These are phyloP conservation scores for Salpingus planirostris DNA, from an alignment of 2,888 invertebrate species.

Conservation along the genomic window DNA sequence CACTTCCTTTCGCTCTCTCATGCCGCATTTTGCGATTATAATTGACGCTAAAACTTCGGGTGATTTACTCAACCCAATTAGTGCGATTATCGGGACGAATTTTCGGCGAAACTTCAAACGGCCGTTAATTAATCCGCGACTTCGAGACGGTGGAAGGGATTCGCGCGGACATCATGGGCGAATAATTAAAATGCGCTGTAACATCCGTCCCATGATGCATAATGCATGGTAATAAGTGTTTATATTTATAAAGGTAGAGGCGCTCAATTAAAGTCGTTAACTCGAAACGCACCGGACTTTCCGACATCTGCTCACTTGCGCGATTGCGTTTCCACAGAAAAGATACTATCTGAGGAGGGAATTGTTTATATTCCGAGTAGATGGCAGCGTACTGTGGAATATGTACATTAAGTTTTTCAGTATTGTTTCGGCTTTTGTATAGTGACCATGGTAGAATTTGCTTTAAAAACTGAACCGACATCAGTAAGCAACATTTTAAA, in stretches of 20 bases:
- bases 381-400: constrained; percentile 30
- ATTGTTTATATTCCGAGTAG: constrained; percentile 33
- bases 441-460: constrained; percentile 32
- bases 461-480: constrained; percentile 25
- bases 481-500: too few species aligned
- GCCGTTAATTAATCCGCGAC: too few species aligned
- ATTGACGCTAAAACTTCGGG: too few species aligned
- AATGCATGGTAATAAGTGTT: constrained; percentile 23
- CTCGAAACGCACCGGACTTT: constrained; percentile 3
- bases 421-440: constrained; percentile 29
- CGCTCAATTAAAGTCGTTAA: constrained; percentile 12
- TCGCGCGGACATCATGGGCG: too few species aligned
- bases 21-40: too few species aligned
- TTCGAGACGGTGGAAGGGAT: too few species aligned
- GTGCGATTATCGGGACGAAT: too few species aligned
- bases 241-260: constrained; percentile 16
- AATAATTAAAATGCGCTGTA: constrained; percentile 21
- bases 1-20: too few species aligned
- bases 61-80: too few species aligned
- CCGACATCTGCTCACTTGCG: constrained; percentile 18
- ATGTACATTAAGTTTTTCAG: constrained; percentile 28
- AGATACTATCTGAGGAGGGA: constrained; percentile 35
- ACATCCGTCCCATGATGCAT: constrained; percentile 15
- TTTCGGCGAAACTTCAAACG: too few species aligned
- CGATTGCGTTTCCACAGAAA: constrained; percentile 31